Evolutionary conservation across 2,888 invertebrate genomes (phyloP).

Genomic region (Drosophila recens): DNA sequence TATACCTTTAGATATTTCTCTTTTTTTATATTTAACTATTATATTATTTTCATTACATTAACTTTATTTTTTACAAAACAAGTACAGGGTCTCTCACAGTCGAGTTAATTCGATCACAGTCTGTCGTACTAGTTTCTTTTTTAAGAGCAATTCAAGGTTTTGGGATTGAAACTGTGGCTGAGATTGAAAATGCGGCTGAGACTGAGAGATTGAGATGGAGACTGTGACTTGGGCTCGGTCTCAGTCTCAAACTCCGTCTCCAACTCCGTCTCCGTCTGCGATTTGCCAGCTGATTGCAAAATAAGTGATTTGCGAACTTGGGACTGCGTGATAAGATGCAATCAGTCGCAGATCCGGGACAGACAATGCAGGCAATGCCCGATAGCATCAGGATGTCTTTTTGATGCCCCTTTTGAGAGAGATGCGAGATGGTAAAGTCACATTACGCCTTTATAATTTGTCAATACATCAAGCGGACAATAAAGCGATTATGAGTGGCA

Average conservation of each 20-base stretch:
- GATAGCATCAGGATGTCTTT: not conserved
- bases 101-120: not conserved
- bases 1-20: too few species aligned
- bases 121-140: not conserved
- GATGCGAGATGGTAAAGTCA: not conserved
- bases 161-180: not conserved
- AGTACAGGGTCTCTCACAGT: not conserved
- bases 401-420: not conserved
- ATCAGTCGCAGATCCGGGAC: constrained; percentile 49
- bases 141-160: constrained; percentile 22
- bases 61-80: not conserved
- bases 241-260: too few species aligned
- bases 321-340: constrained; percentile 76
- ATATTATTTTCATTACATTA: not conserved
- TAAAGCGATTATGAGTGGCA: constrained; percentile 68
- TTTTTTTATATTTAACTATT: too few species aligned
- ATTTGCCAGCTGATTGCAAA: constrained; percentile 69
- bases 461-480: constrained; percentile 77
- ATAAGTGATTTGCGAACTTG: constrained; percentile 71
- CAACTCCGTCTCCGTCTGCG: not conserved
- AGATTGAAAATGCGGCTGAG: too few species aligned
- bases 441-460: constrained; percentile 72
- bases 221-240: constrained; percentile 26
- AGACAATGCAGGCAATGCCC: constrained; percentile 4
- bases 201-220: not conserved